phyloP scores from a whole-genome alignment of 1,140 invertebrate genomes.

The Diachasma alloeum region DNA sequence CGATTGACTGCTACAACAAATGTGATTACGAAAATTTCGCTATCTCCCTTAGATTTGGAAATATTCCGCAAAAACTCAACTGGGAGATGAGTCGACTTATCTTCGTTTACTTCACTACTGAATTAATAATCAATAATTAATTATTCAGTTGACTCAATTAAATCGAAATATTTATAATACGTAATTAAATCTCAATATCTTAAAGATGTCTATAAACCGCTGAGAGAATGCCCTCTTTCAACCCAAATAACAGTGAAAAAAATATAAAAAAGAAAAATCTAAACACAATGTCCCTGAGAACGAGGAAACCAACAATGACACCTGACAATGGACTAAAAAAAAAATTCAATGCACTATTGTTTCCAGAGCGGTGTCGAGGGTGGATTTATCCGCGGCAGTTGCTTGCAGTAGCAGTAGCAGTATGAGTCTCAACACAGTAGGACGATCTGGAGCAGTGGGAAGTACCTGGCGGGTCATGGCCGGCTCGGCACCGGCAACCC shows the following conservation, averaged over 20 bases:
- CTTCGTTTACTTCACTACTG: no score
- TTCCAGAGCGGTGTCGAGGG: constrained; percentile 72
- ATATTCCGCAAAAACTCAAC: no score
- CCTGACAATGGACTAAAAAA: not conserved
- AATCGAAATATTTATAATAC: no score
- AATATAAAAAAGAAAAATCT: not conserved
- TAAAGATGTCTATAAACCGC: no score
- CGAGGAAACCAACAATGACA: not conserved
- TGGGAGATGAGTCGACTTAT: no score
- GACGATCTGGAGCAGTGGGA: constrained; percentile 47
- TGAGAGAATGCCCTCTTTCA: no score
- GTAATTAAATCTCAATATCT: no score
- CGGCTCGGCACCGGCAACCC: constrained; percentile 67
- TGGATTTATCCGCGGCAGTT: constrained; percentile 68
- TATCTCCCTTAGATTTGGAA: no score
- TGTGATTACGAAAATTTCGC: no score
- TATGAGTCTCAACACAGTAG: constrained; percentile 49
- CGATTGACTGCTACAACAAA: no score
- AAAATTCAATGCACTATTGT: constrained; percentile 4
- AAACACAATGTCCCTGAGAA: not conserved
- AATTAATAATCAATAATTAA: no score
- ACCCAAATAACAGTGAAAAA: constrained; percentile 3
- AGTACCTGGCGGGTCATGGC: constrained; percentile 51
- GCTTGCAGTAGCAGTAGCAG: constrained; percentile 65
- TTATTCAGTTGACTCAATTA: no score